Base-by-base conservation (phyloP, 1,140 invertebrate genomes). In the Panonychus citri region DNA sequence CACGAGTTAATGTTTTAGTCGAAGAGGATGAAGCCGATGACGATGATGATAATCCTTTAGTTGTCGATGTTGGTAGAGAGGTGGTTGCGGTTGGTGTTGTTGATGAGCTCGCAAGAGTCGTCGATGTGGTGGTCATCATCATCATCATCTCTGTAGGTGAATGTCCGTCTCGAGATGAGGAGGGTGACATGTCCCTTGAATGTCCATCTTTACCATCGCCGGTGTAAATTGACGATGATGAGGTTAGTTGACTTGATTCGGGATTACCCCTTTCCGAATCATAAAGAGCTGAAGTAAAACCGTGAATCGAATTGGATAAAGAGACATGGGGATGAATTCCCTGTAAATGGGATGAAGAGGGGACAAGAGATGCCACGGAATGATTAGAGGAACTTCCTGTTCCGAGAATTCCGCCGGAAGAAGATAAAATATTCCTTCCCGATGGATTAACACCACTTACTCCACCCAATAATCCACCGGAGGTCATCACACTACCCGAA, bases 1-100 rank as follows among this genome's bases (percentile, higher is more conserved):
- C 30, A 5, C 30, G 30, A 34, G 5, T 12, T 7, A 34, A 34
- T 34, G 30, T 5, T 34, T 34, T 34, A 34, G 30, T 7, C 12
- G 30, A n/a, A n/a, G n/a, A n/a, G n/a, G n/a, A n/a, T n/a, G n/a
- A n/a, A 28, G 28, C 76, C 69, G 51, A 55, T 37, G 25, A 62
- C 60, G 50, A 19, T 56, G 52, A 25, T 40, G 30, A 19, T 37
- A 28, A 0, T 39, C 17, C 30, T 54, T 51, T 28, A n/a, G 52
- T 17, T 37, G 17, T 46, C 26, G 17, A 7, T 42, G 30, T 52
- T 26, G 21, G 39, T 8, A 21, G 15, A n/a, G n/a, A 24, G 19
- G n/a, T 19, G 15, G n/a, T 46, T n/a, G n/a, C 19, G 15, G 26
- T 55, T n/a, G 28, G 25, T 43, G 13, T 13, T 15, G 26, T 24